Conservation (phyloP, 1,140 invertebrate species). For the Drusus annulatus region DNA sequence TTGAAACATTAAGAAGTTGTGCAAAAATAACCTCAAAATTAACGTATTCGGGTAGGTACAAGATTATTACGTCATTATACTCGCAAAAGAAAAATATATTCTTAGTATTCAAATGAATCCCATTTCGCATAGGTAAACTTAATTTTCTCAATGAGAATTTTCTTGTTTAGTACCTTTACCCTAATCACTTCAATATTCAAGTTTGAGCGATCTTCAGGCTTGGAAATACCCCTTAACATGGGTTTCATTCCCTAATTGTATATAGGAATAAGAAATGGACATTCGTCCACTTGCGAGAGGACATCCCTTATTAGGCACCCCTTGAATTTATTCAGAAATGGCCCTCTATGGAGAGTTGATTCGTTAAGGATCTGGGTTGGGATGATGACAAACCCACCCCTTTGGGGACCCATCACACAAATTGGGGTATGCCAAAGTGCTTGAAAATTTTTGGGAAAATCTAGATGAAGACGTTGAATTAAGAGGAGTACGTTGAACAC, state of each 20-base stretch:
- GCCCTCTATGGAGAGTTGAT: constrained; percentile 46
- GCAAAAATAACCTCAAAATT: too few species aligned
- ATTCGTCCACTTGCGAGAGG: constrained; percentile 47
- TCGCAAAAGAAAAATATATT: too few species aligned
- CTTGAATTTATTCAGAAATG: constrained; percentile 48
- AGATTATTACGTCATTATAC: too few species aligned
- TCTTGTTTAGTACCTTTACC: not conserved
- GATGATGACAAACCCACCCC: constrained; percentile 49
- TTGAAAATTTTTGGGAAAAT: not conserved
- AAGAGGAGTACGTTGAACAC: too few species aligned
- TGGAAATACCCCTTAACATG: not conserved
- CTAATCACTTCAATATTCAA: constrained; percentile 13
- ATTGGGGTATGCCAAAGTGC: constrained; percentile 10
- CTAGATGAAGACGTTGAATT: not conserved
- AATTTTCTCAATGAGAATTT: too few species aligned
- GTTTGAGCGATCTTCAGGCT: not conserved
- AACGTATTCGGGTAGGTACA: too few species aligned
- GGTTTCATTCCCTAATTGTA: constrained; percentile 17
- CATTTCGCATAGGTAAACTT: too few species aligned
- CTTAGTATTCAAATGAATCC: too few species aligned
- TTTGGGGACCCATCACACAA: not conserved
- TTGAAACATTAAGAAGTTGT: too few species aligned
- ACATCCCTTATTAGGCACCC: constrained; percentile 41
- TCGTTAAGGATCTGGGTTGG: constrained; percentile 51
- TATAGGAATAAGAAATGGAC: constrained; percentile 40